Base-by-base conservation (phyloP, 2,113 vertebrate genomes). In the Alethe castanea region DNA sequence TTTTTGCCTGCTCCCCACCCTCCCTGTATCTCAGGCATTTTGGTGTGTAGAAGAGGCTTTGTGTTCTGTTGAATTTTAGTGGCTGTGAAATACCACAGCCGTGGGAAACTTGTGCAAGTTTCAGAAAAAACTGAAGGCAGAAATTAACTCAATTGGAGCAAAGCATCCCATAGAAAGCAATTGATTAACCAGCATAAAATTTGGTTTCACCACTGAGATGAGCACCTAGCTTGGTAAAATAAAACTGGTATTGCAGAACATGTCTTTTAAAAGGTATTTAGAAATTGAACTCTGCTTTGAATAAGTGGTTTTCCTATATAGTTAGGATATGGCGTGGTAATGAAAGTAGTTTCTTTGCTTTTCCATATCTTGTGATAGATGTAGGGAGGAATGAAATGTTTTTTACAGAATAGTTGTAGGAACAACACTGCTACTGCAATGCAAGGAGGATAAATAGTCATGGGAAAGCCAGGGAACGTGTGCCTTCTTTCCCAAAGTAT, bases 131-230 rank as follows among this genome's bases (percentile, higher is more conserved):
- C 24, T 33, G 85, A 65, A 79, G 35, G 61, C 14, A 85, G 70
- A 85, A 81, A 50, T 71, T 16, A 56, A 67, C 77, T 90, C 28
- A 26, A 0, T 42, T 50, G 42, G 26, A 42, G 42, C 88, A 11
- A 87, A 86, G 42, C 5, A 2, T 38, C 26, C 31, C 14, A 12
- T 15, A 19, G 54, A 28, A 3, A 8, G 50, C 35, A 52, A 40
- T 52, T 35, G 10, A 78, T 92, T 84, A 94, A 76, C 45, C 59
- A 53, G 40, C 56, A 44, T 77, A 56, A 84, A 86, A 91, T 88
- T 71, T 54, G 60, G 20, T 72, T 70, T 26, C 17, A 14, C 25
- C 7, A 22, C 47, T 74, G 72, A 52, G 52, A n/a, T 92, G 62
- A 73, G 14, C 13, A 62, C 33, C 29, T 81, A 28, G 52, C 29